Evolutionary conservation across 1,140 invertebrate genomes (phyloP), one percentile per base, ranked within the genome.

Genomic region (Arion vulgaris): DNA sequence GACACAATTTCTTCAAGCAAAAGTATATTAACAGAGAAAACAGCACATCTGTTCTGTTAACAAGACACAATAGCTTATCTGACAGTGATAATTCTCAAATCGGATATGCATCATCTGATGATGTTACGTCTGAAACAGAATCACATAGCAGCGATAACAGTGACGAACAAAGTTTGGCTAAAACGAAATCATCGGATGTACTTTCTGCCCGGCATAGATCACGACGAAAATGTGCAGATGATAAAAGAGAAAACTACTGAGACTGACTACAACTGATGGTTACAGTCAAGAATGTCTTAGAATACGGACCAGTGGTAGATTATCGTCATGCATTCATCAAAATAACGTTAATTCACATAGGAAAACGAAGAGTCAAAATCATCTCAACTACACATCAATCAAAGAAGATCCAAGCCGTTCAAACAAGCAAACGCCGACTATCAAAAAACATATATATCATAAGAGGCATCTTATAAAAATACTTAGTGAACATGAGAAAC

Each of bases 41-140:
- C 26, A 34, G 11, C 1, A 34, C 4, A n/a, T 13, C 23, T 15
- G 23, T 57, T 53, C 73, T 77, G 28, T 26, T 26, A 78, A n/a
- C 32, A 49, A 74, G 57, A 80, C 11, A 41, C n/a, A 26, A 28
- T 23, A 74, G 41, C 68, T 62, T 80, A 68, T 53, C 69, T 38
- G 45, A 74, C 11, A 57, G 26, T 11, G 2, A 36, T 34, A 32
- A 71, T n/a, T 32, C 69, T 5, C 28, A n/a, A 1, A 34, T 72
- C n/a, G 17, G 68, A 68, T 81, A 34, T 39, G 73, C 66, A 32
- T 41, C 53, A 53, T 76, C 81, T 75, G 71, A 71, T 39, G 28
- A 68, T 72, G 39, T 45, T 38, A 45, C 57, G 77, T 78, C 74
- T 53, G 49, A 68, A 26, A 36, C 41, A 23, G 80, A 75, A 49